These are phyloP conservation scores for Polyommatus iphigenia DNA, from an alignment of 2,888 invertebrate genomes.

Conservation along the genomic window DNA sequence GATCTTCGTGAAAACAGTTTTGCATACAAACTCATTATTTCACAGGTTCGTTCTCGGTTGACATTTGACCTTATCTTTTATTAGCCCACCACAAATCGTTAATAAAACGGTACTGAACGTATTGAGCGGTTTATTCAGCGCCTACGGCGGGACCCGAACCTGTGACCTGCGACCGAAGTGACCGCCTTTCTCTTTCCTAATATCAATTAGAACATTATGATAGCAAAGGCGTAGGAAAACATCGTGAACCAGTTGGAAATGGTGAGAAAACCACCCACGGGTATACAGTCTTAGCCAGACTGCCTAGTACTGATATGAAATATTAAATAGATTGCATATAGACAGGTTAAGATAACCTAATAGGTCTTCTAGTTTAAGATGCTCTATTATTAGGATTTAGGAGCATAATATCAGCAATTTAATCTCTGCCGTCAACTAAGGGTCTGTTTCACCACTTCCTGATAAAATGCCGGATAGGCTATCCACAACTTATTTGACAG, in stretches of 20 bases:
- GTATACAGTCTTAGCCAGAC: constrained; percentile 1
- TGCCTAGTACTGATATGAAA: not conserved
- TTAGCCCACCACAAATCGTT: constrained; percentile 2
- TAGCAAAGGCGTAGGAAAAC: constrained; percentile 2
- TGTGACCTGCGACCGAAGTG: constrained; percentile 20
- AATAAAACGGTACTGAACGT: not conserved
- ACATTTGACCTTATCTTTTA: constrained; percentile 1
- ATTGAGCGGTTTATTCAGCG: constrained; percentile 1
- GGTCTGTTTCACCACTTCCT: too few species aligned
- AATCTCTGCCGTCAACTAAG: too few species aligned
- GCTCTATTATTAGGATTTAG: not conserved
- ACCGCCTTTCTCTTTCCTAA: constrained; percentile 24
- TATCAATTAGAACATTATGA: constrained; percentile 17
- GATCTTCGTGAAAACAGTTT: not conserved
- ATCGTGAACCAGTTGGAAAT: not conserved
- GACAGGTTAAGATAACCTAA: not conserved
- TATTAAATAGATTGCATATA: not conserved
- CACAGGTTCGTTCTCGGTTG: not conserved
- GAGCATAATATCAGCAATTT: too few species aligned
- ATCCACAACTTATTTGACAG: too few species aligned
- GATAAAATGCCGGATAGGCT: too few species aligned
- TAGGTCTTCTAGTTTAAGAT: not conserved
- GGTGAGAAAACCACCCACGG: constrained; percentile 3
- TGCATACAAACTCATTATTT: not conserved
- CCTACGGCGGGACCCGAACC: constrained; percentile 26